Evolutionary conservation across 2,888 invertebrate species (phyloP).

Genomic region (Drosophila nigritarsus): DNA sequence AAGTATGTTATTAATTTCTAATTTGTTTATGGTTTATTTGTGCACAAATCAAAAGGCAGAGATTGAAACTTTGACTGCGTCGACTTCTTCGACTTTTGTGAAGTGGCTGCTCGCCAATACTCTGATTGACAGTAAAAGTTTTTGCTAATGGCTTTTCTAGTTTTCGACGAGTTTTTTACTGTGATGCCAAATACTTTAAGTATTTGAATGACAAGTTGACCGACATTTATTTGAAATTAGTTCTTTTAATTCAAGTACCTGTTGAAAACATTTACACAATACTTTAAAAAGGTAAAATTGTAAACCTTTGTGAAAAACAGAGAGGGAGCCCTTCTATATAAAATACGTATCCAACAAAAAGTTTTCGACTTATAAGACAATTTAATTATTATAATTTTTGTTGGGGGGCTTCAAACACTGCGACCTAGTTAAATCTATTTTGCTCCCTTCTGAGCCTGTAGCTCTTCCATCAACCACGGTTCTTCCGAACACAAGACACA

Average conservation of each 20-base stretch:
- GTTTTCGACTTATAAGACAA: background rate
- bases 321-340: background rate
- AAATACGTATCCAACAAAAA: background rate
- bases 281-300: background rate
- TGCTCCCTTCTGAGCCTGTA: background rate
- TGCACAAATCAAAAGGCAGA: constrained; percentile 80
- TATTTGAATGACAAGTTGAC: constrained; percentile 40
- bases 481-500: background rate
- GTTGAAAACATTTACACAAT: background rate
- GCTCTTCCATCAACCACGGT: background rate
- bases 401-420: background rate
- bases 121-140: constrained; percentile 25
- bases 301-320: background rate
- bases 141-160: constrained; percentile 25
- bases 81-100: background rate
- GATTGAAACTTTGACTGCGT: constrained; percentile 68
- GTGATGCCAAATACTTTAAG: constrained; percentile 40
- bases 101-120: constrained; percentile 19
- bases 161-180: constrained; percentile 13
- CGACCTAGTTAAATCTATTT: background rate
- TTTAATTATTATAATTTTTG: background rate
- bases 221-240: constrained; percentile 33
- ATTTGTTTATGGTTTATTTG: constrained; percentile 78
- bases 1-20: constrained; percentile 79
- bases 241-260: constrained; percentile 1